Base-by-base conservation (phyloP, 2,888 invertebrate genomes). In the Charanyca ferruginea region DNA sequence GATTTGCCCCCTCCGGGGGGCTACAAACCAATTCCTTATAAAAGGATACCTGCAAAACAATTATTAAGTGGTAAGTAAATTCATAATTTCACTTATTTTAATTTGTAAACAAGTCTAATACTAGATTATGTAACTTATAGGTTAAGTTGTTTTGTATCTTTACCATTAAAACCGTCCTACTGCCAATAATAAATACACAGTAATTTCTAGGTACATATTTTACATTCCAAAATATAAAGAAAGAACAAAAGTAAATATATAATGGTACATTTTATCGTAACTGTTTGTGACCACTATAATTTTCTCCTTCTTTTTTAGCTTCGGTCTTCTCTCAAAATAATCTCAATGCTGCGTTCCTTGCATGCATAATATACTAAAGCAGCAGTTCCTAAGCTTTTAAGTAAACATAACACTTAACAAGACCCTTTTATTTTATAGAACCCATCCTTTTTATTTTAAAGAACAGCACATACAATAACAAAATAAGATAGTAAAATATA, bases 1-100 rank as follows among this genome's bases (percentile, higher is more conserved):
- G 99, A 99, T 94, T 96, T 99, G 96, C 99, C 99, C 87, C 99
- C 99, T 73, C 93, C 96, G 62, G 99, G 99, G 88, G 99, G 99
- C 80, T 99, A 99, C 91, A 96, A 96, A 77, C 96, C 97, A 22
- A 97, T 99, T 77, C 96, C 96, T 52, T 98, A 93, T 87, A 96
- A 96, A 80, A 96, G 98, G 84, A 91, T 97, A 51, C 97, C 98
- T 38, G 96, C 98, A n/a, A 97, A 96, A 91, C 91, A 95, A 70
- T 97, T 96, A 85, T 97, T 98, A 76, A 96, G 96, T 80, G 97
- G 98, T 97, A 94, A 90, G 92, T 84, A 58, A 52, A 49, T 49
- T 63, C 42, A 51, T 59, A 51, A 7, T 60, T 49, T 28, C 22
- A 35, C 28, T n/a, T 32, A 60, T 53, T 54, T 73, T 64, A n/a